These are phyloP conservation scores for Dryomyza anilis DNA, from an alignment of 2,888 invertebrate species.

Conservation along the genomic window DNA sequence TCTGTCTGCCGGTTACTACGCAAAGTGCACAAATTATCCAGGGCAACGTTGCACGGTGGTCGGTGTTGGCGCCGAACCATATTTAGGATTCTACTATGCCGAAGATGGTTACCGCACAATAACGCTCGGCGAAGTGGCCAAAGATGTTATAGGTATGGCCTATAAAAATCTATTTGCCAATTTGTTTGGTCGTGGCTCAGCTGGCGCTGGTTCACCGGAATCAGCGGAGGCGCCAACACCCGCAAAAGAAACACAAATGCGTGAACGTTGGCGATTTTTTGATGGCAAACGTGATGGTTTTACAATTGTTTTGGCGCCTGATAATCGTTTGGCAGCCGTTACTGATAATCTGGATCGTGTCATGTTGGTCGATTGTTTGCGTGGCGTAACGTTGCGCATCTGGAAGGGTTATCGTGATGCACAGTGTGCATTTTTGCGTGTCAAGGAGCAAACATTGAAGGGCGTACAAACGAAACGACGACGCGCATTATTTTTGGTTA, in stretches of 20 bases:
- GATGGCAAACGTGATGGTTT: conserved; percentile 80
- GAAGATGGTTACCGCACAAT: conserved; percentile 85
- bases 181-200: conserved; percentile 47
- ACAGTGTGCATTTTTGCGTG: conserved; percentile 91
- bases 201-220: conserved; percentile 58
- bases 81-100: conserved; percentile 86
- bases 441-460: conserved; percentile 67
- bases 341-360: conserved; percentile 89
- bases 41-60: conserved; percentile 78
- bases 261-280: conserved; percentile 79
- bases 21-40: conserved; percentile 73
- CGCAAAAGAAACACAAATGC: conserved; percentile 69
- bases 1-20: conserved; percentile 53
- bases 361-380: conserved; percentile 79
- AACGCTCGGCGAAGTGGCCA: conserved; percentile 87
- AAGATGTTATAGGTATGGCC: conserved; percentile 74
- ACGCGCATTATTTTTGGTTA: conserved; percentile 80
- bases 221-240: conserved; percentile 45
- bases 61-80: conserved; percentile 82
- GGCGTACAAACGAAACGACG: conserved; percentile 54
- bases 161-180: conserved; percentile 81
- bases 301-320: conserved; percentile 76
- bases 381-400: conserved; percentile 80
- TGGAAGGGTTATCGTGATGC: conserved; percentile 98
- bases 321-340: conserved; percentile 74